Evolutionary conservation across 2,797 vertebrate genomes (phyloP), one percentile per base, ranked within the genome.

Genomic region (Bovichtus variegatus): DNA sequence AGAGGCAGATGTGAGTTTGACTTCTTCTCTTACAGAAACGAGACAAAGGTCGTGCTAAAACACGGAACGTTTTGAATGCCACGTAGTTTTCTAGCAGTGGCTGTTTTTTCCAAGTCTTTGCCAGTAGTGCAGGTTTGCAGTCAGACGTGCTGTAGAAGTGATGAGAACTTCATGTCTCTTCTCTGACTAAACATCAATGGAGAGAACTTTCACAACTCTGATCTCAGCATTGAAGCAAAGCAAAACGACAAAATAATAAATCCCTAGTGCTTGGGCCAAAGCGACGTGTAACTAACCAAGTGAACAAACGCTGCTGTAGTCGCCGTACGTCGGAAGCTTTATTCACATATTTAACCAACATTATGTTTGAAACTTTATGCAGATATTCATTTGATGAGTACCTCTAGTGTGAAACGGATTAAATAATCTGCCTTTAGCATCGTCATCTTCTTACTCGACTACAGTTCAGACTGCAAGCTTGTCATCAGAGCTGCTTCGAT

Each of bases 1-100:
- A 99, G 93, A 95, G 97, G 53, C 98, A 99, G 92, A 99, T 99
- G 98, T 99, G 89, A 96, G 98, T 94, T 44, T 10, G 9, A 5
- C 23, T 27, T 1, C 0, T 61, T 50, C 2, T 49, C 9, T 27
- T 4, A 7, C 6, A n/a, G 18, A n/a, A 36, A 46, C 4, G 18
- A 27, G 9, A 18, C 43, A 23, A 3, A 16, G 19, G 27, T 29
- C 3, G 10, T 4, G 10, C 1, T 40, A 21, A 41, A 64, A 40
- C 9, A 9, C 53, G 0, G 5, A 12, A 11, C 31, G 34, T 34
- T n/a, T 31, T 31, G 31, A 34, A 34, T 31, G 9, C 34, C 2
- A 34, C 31, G 31, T n/a, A n/a, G n/a, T 15, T 41, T 41, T 43
- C 5, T 60, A 18, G 21, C 21, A 25, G 23, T 23, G 7, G n/a